Evolutionary conservation across 2,797 vertebrate species (phyloP).

Genomic region (Sternotherus odoratus): DNA sequence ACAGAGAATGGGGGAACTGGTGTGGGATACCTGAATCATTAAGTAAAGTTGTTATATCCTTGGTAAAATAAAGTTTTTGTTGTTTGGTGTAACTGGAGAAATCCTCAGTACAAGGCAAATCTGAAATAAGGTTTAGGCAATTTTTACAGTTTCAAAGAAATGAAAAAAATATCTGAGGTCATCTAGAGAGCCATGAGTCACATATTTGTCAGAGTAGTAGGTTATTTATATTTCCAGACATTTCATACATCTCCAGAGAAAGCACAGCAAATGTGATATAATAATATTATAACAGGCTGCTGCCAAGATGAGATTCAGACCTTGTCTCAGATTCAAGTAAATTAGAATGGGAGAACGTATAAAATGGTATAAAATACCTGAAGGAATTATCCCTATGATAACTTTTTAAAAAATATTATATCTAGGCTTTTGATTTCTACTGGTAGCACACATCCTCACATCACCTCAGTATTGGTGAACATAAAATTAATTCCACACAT

Average conservation of each 20-base stretch:
- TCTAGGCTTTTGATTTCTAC: no score
- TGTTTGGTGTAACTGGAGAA: neutral
- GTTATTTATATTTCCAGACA: neutral
- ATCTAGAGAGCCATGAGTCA: neutral
- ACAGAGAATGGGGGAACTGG: neutral
- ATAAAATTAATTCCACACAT: no score
- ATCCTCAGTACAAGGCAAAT: neutral
- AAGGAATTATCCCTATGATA: no score
- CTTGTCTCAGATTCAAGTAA: neutral
- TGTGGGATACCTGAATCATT: neutral
- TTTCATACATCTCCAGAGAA: constrained; percentile 3
- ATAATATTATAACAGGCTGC: neutral
- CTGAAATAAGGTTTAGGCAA: neutral
- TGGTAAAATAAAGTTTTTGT: neutral
- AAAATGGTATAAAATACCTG: neutral
- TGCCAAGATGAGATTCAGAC: constrained; percentile 2
- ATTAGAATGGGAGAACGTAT: constrained; percentile 19
- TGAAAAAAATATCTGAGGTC: neutral
- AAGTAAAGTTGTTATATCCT: neutral
- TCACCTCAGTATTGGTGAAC: no score
- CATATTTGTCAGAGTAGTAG: neutral
- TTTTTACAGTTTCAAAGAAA: neutral
- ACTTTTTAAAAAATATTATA: no score
- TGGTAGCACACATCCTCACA: no score
- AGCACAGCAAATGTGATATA: neutral